These are phyloP conservation scores for Labeo catla DNA, from an alignment of 2,113 vertebrate genomes.

Conservation along the genomic window DNA sequence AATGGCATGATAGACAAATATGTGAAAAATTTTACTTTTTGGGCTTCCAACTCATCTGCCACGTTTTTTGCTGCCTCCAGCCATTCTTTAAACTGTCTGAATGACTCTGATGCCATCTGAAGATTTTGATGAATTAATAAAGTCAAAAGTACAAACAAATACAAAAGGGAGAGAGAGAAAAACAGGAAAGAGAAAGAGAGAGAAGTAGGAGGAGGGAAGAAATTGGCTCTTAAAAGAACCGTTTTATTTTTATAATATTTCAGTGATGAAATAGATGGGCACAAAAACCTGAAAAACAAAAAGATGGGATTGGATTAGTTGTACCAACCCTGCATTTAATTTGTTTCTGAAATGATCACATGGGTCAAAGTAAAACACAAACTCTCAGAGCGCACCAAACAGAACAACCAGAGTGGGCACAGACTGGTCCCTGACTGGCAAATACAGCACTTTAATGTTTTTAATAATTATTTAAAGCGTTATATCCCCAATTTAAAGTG, in stretches of 20 bases:
- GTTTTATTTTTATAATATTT: slow-evolving; percentile 1
- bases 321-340: neutral
- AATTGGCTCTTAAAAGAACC: neutral
- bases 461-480: no score
- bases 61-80: neutral
- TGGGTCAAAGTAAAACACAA: no score
- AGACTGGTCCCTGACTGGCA: no score
- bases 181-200: neutral
- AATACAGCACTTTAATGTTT: no score
- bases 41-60: neutral
- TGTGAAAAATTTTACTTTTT: neutral
- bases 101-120: neutral
- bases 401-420: no score
- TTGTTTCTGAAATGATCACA: no score
- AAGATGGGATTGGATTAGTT: neutral
- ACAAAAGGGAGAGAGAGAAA: neutral
- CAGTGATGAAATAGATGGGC: neutral
- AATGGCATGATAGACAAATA: neutral
- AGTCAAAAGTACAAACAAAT: neutral
- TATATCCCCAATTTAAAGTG: no score
- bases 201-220: neutral
- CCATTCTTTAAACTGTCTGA: neutral
- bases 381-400: no score
- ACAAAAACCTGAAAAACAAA: slow-evolving; percentile 5
- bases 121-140: neutral